Base-by-base conservation (phyloP, 2,113 vertebrate species). In the Otus sunia region DNA sequence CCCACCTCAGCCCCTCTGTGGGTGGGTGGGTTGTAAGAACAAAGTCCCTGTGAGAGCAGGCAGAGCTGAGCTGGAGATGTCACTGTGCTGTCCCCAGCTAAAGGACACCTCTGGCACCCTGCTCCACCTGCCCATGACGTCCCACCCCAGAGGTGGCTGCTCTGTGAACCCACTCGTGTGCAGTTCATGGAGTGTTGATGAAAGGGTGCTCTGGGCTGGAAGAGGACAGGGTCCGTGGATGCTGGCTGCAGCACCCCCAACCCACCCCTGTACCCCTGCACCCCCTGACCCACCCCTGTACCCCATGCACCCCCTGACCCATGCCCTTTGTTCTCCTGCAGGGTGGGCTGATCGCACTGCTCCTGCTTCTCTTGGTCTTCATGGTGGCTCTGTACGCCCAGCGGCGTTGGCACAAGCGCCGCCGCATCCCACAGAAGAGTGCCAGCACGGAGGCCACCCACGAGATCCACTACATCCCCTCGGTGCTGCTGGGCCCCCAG, bases 381-480 rank as follows among this genome's bases (percentile, higher is more conserved):
- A 99, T 99, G 0, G 98, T 99, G 76, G 99, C 99, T 15, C 97
- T 99, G 47, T 99, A 99, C 0, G 99, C 99, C 13, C 99, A 99
- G 66, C 98, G 99, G 16, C 99, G 99, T 43, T 99, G 99, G 99
- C 99, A 99, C 97, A 99, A 99, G 87, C 98, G 99, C 1, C 98
- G 99, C 41, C 98, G 99, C 15, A 98, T 99, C 63, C 99, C 99
- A 0, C 99, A 99, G 98, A 99, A 99, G 97, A 99, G 99, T 0
- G 99, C 99, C 37, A 99, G 99, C 96, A 99, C 99, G 0, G 99
- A 99, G 97, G 99, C 99, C 95, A 99, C 99, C 1, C 99, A 99
- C 0, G 99, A 99, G 98, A 99, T 99, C 97, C 99, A 99, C 98
- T 99, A 99, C 98, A 99, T 99, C 78, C 99, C 99, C 4, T 99